phyloP scores from a whole-genome alignment of 2,113 vertebrate genomes.

The Apodemus speciosus region DNA sequence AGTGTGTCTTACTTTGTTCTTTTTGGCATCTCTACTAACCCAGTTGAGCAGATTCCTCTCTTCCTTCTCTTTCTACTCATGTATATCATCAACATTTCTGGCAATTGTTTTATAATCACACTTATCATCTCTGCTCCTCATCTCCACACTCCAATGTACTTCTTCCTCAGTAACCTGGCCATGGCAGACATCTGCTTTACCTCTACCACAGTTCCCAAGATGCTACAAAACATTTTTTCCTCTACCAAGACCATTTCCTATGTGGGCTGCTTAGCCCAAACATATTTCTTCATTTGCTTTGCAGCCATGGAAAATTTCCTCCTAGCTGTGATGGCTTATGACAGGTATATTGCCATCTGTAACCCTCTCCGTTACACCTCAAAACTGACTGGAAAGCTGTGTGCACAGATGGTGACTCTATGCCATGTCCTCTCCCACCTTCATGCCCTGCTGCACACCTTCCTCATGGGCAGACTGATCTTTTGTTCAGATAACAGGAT shows the following conservation, averaged over 20 bases:
- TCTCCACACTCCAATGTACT: constrained; percentile 74
- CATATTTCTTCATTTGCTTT: constrained; percentile 78
- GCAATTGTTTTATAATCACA: constrained; percentile 63
- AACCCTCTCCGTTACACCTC: constrained; percentile 59
- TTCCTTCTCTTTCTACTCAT: constrained; percentile 74
- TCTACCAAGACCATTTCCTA: constrained; percentile 70
- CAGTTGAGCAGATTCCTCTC: constrained; percentile 67
- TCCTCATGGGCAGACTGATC: constrained; percentile 48
- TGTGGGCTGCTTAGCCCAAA: constrained; percentile 68
- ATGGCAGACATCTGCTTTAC: constrained; percentile 74
- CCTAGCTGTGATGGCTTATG: constrained; percentile 73
- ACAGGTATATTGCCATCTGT: constrained; percentile 73
- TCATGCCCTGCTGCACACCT: constrained; percentile 72
- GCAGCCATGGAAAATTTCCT: constrained; percentile 76
- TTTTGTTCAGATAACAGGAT: constrained; percentile 75
- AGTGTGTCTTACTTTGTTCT: constrained; percentile 74
- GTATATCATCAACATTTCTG: constrained; percentile 67
- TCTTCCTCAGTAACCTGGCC: constrained; percentile 75
- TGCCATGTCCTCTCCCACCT: constrained; percentile 67
- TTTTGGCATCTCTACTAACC: constrained; percentile 71
- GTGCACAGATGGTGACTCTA: constrained; percentile 41
- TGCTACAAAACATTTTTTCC: constrained; percentile 74
- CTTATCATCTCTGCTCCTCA: constrained; percentile 51
- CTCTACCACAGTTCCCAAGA: constrained; percentile 70
- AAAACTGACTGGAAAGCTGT: constrained; percentile 61